Conservation (phyloP, 2,113 vertebrate genomes). For the Ictalurus punctatus region DNA sequence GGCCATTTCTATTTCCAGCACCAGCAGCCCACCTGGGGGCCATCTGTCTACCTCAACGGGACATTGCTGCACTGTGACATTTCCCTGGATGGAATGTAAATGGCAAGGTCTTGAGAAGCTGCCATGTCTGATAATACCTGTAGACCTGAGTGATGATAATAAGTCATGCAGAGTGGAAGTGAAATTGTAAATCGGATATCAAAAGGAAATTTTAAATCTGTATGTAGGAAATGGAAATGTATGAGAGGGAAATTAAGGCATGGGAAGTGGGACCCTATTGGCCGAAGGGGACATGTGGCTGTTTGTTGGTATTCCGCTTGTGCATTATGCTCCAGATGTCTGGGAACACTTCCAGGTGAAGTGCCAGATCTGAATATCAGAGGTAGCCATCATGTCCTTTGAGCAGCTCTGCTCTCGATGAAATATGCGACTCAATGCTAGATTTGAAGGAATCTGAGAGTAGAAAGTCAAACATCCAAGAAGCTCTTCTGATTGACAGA, state of each 20-base stretch:
- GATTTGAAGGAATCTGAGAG: conserved; percentile 46
- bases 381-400: conserved; percentile 39
- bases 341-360: conserved; percentile 19
- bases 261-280: conserved; percentile 11
- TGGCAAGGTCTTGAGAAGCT: conserved; percentile 48
- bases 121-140: conserved; percentile 45
- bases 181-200: conserved; percentile 28
- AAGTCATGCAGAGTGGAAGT: background rate
- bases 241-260: conserved; percentile 25
- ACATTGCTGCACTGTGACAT: conserved; percentile 49
- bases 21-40: conserved; percentile 39
- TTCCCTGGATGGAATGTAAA: conserved; percentile 52
- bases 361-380: conserved; percentile 42
- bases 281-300: background rate
- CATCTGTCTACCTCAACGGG: conserved; percentile 42
- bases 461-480: conserved; percentile 31
- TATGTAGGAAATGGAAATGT: conserved; percentile 20
- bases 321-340: conserved; percentile 32
- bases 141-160: conserved; percentile 35
- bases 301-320: conserved; percentile 28
- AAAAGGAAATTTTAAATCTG: conserved; percentile 25
- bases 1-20: conserved; percentile 43
- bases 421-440: conserved; percentile 32
- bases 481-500: conserved; percentile 24
- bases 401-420: conserved; percentile 31